These are phyloP conservation scores for Andrena bicolor DNA, from an alignment of 2,888 invertebrate genomes.

Conservation along the genomic window DNA sequence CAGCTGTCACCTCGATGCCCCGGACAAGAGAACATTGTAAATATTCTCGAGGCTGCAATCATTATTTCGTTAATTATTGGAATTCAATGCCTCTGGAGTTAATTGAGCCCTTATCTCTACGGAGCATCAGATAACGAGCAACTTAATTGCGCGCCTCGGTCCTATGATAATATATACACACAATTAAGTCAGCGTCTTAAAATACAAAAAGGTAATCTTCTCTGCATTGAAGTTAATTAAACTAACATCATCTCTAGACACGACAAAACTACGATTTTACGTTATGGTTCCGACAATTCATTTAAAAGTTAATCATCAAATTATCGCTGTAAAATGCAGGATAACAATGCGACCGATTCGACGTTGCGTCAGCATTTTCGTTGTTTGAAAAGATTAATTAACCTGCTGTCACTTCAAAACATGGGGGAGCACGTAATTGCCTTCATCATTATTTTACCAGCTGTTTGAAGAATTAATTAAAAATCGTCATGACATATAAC, in stretches of 20 bases:
- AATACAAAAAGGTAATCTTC: background rate
- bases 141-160: conserved; percentile 12
- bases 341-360: background rate
- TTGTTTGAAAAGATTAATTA: conserved; percentile 3
- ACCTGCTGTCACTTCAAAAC: background rate
- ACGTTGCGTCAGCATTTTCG: conserved; percentile 3
- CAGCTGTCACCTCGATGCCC: conserved; percentile 22
- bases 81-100: conserved; percentile 7
- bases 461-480: background rate
- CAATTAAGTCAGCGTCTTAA: background rate
- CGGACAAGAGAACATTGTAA: background rate
- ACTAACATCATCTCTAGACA: background rate
- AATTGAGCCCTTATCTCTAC: conserved; percentile 36
- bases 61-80: conserved; percentile 15
- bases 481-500: background rate
- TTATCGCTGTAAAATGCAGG: background rate
- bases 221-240: background rate
- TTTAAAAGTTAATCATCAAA: background rate
- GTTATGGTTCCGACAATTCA: background rate
- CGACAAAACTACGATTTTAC: background rate
- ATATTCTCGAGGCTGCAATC: background rate
- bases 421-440: background rate
- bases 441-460: background rate
- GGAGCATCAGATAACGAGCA: conserved; percentile 20
- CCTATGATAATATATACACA: background rate